Percentiles rank a stretch among this genome's conserved stretches.
Conservation (phyloP, 2,888 invertebrate species). For the Aricia artaxerxes region DNA sequence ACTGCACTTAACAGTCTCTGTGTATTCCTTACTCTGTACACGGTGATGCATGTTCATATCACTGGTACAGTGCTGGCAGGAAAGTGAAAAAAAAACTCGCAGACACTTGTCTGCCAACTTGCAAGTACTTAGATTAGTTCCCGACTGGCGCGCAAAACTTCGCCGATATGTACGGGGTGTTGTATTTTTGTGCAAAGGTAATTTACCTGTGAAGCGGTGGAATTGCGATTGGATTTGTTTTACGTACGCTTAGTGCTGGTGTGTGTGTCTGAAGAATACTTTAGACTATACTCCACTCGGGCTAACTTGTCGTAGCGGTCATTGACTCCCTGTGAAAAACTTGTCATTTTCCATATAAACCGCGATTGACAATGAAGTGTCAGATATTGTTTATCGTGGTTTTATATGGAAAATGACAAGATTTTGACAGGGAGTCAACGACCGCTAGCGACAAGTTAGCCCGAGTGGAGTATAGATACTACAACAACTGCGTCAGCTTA, state of each 20-base stretch:
- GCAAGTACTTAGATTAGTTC: slow-evolving; percentile 76
- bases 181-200: slow-evolving; percentile 6
- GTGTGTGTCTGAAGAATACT: not conserved
- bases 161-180: slow-evolving; percentile 33
- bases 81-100: slow-evolving; percentile 65
- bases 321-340: too few species aligned
- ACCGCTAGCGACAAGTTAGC: too few species aligned
- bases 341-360: too few species aligned
- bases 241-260: not conserved
- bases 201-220: not conserved
- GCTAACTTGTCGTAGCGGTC: too few species aligned
- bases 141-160: slow-evolving; percentile 51
- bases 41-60: slow-evolving; percentile 75
- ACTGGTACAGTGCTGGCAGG: slow-evolving; percentile 59
- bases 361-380: too few species aligned
- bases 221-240: not conserved
- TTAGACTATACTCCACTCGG: not conserved
- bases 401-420: too few species aligned
- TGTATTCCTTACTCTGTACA: slow-evolving; percentile 32
- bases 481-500: too few species aligned
- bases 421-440: too few species aligned
- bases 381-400: too few species aligned
- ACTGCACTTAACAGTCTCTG: not conserved
- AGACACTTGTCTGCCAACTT: slow-evolving; percentile 74
- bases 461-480: too few species aligned